Conservation (phyloP, 2,888 invertebrate species). For the Drosophila nigricruria region DNA sequence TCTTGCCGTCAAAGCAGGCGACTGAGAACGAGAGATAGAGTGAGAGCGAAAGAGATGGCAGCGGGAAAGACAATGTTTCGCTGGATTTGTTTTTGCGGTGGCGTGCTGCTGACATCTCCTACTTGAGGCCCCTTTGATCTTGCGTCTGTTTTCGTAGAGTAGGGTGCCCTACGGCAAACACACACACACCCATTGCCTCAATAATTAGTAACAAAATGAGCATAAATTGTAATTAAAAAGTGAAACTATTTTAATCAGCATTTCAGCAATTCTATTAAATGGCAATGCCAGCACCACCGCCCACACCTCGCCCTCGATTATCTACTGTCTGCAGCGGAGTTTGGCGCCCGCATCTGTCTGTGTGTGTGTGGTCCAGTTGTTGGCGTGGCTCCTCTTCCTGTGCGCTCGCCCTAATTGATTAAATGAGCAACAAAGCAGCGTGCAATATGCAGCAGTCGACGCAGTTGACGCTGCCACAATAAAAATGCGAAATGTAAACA, state of each 20-base stretch:
- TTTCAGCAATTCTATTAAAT: constrained; percentile 78
- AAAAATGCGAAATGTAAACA: constrained; percentile 81
- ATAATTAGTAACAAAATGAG: constrained; percentile 67
- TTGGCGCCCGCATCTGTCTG: constrained; percentile 62
- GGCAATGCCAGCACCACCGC: background rate
- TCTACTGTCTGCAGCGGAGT: constrained; percentile 3
- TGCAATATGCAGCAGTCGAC: constrained; percentile 42
- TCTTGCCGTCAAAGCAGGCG: constrained; percentile 34
- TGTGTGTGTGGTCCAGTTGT: constrained; percentile 63
- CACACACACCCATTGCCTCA: constrained; percentile 38
- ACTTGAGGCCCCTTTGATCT: constrained; percentile 69
- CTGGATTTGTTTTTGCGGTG: constrained; percentile 49
- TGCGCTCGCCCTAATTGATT: constrained; percentile 71
- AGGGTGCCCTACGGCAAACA: constrained; percentile 6
- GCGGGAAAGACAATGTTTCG: constrained; percentile 61
- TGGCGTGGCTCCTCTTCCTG: constrained; percentile 1
- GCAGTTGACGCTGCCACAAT: constrained; percentile 73
- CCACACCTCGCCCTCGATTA: background rate
- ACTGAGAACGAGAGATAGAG: background rate
- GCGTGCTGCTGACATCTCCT: constrained; percentile 52
- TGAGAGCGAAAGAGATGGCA: background rate
- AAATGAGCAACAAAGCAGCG: constrained; percentile 67
- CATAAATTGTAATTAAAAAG: constrained; percentile 80
- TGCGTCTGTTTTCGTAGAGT: constrained; percentile 34
- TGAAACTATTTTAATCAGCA: constrained; percentile 78